Evolutionary conservation across 2,113 vertebrate species (phyloP).

Genomic region (Choloepus hoffmanni): DNA sequence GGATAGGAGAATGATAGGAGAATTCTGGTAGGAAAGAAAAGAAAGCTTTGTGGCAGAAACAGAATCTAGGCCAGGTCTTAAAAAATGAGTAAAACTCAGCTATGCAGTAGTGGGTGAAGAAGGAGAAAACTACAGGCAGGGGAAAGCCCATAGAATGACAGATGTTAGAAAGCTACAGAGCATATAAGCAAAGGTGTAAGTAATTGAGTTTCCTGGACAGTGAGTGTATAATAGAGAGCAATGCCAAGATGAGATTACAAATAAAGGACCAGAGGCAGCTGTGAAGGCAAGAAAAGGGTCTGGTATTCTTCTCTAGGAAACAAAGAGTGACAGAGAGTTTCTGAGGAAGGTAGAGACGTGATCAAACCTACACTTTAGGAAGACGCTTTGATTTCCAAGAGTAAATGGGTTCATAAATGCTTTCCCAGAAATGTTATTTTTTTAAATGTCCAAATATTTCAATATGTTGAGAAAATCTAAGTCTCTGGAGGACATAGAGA

Average conservation of each 20-base stretch:
- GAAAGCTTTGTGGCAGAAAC: neutral
- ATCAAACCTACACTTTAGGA: neutral
- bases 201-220: neutral
- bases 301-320: neutral
- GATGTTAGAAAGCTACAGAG: neutral
- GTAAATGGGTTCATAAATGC: neutral
- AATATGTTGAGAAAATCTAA: neutral
- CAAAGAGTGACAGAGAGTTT: neutral
- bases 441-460: neutral
- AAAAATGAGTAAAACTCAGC: neutral
- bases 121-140: accelerated
- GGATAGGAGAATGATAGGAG: neutral
- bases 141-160: neutral
- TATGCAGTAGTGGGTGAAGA: neutral
- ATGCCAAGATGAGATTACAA: neutral
- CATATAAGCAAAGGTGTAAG: neutral
- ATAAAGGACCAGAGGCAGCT: neutral
- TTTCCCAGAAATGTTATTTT: neutral
- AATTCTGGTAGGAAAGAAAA: neutral
- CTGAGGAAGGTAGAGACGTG: neutral
- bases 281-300: neutral
- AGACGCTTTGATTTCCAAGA: neutral
- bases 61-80: neutral
- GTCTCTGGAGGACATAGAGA: neutral
- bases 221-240: neutral